These are phyloP conservation scores for Lottia scabra DNA, from an alignment of 2,888 invertebrate genomes.

Conservation along the genomic window DNA sequence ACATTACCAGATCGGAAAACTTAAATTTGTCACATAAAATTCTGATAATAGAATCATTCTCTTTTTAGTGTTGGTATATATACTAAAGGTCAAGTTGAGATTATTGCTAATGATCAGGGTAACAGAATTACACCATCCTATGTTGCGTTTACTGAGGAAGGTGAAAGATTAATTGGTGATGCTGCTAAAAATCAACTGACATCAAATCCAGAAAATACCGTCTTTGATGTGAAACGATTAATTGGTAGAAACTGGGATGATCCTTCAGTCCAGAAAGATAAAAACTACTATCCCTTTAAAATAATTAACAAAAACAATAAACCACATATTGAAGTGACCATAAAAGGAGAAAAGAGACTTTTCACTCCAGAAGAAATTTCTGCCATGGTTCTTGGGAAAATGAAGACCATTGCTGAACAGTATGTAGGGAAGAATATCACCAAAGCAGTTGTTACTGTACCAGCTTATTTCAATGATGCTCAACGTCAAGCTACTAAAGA, in stretches of 20 bases:
- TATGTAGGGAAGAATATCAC: constrained; percentile 92
- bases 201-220: constrained; percentile 97
- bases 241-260: constrained; percentile 98
- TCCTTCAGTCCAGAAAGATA: constrained; percentile 89
- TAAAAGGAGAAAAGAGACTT: constrained; percentile 74
- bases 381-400: constrained; percentile 96
- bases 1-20: too few relatives aligned
- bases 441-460: constrained; percentile 92
- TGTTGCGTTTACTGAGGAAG: constrained; percentile 95
- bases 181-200: constrained; percentile 99
- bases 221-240: constrained; percentile 97
- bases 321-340: constrained; percentile 84
- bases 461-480: constrained; percentile 99
- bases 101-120: constrained; percentile 98
- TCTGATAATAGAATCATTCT: too few relatives aligned
- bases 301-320: constrained; percentile 89
- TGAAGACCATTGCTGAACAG: constrained; percentile 98
- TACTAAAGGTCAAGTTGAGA: constrained; percentile 96
- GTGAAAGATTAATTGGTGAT: constrained; percentile 96
- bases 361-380: constrained; percentile 99
- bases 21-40: too few relatives aligned
- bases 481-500: constrained; percentile 99
- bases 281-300: constrained; percentile 97
- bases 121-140: constrained; percentile 98
- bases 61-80: constrained; percentile 73